Conservation (phyloP, 2,888 invertebrate species). For the Bellardia bayeri region DNA sequence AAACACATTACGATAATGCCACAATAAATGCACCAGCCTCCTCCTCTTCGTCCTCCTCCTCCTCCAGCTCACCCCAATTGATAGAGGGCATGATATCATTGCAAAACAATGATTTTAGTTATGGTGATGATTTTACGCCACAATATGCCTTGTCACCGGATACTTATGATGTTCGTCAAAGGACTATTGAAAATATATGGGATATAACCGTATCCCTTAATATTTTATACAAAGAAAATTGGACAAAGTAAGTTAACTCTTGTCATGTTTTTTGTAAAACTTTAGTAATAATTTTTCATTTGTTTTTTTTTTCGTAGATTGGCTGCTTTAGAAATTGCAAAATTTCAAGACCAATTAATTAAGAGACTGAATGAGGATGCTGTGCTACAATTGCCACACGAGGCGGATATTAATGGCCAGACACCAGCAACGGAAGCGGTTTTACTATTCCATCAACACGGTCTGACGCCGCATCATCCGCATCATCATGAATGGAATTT, state of each 20-base stretch:
- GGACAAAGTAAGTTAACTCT: conserved; percentile 89
- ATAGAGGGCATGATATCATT: conserved; percentile 73
- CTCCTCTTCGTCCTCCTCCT: conserved; percentile 29
- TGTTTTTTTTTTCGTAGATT: conserved; percentile 77
- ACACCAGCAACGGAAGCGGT: conserved; percentile 84
- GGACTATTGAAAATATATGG: conserved; percentile 95
- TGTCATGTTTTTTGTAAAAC: no score
- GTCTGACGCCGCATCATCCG: conserved; percentile 85
- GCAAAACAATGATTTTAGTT: conserved; percentile 79
- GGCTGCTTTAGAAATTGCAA: conserved; percentile 85
- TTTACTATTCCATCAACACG: conserved; percentile 81
- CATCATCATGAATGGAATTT: conserved; percentile 90
- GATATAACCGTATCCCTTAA: conserved; percentile 94
- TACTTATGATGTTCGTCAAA: conserved; percentile 86
- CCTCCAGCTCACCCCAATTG: conserved; percentile 59
- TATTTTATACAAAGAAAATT: conserved; percentile 94
- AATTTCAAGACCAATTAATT: conserved; percentile 93
- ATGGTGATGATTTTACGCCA: conserved; percentile 80
- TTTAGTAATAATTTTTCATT: not conserved
- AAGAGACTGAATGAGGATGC: conserved; percentile 92
- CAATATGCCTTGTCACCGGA: conserved; percentile 82
- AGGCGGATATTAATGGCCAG: conserved; percentile 84
- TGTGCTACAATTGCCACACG: conserved; percentile 86
- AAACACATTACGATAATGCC: conserved; percentile 79
- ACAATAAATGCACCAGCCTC: conserved; percentile 76